Conservation (phyloP, 2,888 invertebrate genomes). For the Drosophila aldrichi region DNA sequence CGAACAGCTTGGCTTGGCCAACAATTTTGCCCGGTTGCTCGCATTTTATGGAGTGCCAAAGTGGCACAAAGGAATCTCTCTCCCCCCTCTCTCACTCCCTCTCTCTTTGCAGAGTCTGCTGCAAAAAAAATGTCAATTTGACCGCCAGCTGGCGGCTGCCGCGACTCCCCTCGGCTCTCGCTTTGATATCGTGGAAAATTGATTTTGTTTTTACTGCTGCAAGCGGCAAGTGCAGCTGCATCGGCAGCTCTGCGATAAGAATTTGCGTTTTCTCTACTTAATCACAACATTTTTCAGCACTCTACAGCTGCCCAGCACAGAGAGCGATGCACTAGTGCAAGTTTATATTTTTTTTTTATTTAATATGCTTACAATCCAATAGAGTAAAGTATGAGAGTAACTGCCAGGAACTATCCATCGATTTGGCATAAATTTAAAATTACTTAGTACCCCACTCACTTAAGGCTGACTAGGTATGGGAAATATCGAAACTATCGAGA, state of each 20-base stretch:
- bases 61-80: conserved; percentile 57
- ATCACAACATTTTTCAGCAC: conserved; percentile 55
- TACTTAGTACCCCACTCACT: too few species aligned
- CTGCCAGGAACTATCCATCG: too few species aligned
- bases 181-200: conserved; percentile 55
- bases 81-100: conserved; percentile 5
- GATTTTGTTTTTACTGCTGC: conserved; percentile 59
- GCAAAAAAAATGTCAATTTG: conserved; percentile 54
- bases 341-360: background rate
- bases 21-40: conserved; percentile 43
- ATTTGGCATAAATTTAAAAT: too few species aligned
- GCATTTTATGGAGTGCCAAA: conserved; percentile 73
- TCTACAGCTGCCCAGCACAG: conserved; percentile 19
- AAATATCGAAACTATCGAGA: too few species aligned
- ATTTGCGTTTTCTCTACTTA: conserved; percentile 52
- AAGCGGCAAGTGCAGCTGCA: conserved; percentile 1
- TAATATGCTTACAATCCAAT: background rate
- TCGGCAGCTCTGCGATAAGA: conserved; percentile 53
- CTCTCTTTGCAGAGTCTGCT: conserved; percentile 37
- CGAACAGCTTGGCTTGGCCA: conserved; percentile 26
- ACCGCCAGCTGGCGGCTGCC: conserved; percentile 51
- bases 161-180: conserved; percentile 4
- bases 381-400: background rate
- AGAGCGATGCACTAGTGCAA: background rate
- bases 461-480: too few species aligned